Base-by-base conservation (phyloP, 2,888 invertebrate species). In the Smittia aterrima region DNA sequence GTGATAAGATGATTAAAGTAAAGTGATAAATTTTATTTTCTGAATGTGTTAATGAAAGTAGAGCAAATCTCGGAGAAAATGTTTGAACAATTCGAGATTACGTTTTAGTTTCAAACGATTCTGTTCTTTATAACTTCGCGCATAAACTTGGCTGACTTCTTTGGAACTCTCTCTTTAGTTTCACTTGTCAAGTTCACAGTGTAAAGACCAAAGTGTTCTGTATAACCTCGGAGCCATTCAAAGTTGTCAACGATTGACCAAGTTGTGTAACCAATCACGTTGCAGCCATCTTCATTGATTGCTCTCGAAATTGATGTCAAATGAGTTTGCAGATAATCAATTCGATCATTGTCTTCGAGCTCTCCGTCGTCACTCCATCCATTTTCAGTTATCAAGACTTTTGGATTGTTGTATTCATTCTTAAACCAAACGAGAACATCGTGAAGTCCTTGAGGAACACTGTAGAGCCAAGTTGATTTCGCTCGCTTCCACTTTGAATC, bases 171-270 rank as follows among this genome's bases (percentile, higher is more conserved):
- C 0, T 85, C 84, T 76, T 87, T 85, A 0, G 85, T 82, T 0
- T 86, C 83, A 77, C 86, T 86, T 1, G 82, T 80, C 79, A 89
- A 90, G 79, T 92, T 87, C 0, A 92, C 89, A 77, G 86, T 83
- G 77, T 88, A 89, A 0, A 92, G 77, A 4, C 92, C 92, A 81
- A 89, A 92, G 79, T 85, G 86, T 76, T 86, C 84, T 11, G 89
- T 90, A 80, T 74, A 86, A 38, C 89, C 89, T 54, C 78, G 77
- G 13, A 79, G 79, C 88, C 89, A 90, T 79, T 89, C 89, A 77
- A 89, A 88, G 77, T 87, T 88, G 77, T 90, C 90, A 78, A 89
- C 84, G 3, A 90, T 79, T 32, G 87, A 87, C 88, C 89, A 88
- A 0, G 84, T 85, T 0, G 85, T 84, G 78, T 88, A 90, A 0